Base-by-base conservation (phyloP, 2,797 vertebrate genomes). In the Clarias laeviceps region DNA sequence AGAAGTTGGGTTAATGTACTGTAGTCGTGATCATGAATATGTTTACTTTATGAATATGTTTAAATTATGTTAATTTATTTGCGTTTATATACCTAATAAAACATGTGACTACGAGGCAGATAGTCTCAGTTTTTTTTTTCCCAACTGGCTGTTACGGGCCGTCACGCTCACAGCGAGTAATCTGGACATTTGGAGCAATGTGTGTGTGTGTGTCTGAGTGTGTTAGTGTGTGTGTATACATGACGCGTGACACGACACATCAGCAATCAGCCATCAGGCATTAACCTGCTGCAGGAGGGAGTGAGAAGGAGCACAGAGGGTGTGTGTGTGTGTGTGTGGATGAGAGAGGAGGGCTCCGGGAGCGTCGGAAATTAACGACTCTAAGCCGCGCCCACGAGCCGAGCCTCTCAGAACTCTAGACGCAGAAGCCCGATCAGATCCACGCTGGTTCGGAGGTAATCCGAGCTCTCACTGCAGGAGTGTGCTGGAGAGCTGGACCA, bases 391-490 rank as follows among this genome's bases (percentile, higher is more conserved):
- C 88, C 85, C 88, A 61, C 64, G 56, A 79, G 29, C 40, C 27
- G 72, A 76, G 45, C 76, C 85, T 69, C 61, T 84, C 61, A 88
- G n/a, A 85, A 57, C 68, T 15, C 77, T 64, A 50, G 59, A 66
- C 18, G 69, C 27, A 82, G 62, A 64, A 32, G 59, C 54, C 12
- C 79, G 57, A 83, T 79, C 76, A 70, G 66, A 72, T 68, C 78
- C 73, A 84, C 80, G 59, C 80, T 70, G 56, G 56, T 78, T 81
- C 80, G 88, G 85, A 87, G 85, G 70, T 79, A n/a, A 62, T 62
- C 87, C 82, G 93, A 91, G 86, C 79, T 32, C 32, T 56, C 40
- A 93, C 93, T 92, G 91, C 88, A 91, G 90, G 77, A 90, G 89
- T 90, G 89, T 85, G 85, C 86, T 84, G 86, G 80, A 64, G 86